These are phyloP conservation scores for Danio kyathit DNA, from an alignment of 2,797 vertebrate species.

Conservation along the genomic window DNA sequence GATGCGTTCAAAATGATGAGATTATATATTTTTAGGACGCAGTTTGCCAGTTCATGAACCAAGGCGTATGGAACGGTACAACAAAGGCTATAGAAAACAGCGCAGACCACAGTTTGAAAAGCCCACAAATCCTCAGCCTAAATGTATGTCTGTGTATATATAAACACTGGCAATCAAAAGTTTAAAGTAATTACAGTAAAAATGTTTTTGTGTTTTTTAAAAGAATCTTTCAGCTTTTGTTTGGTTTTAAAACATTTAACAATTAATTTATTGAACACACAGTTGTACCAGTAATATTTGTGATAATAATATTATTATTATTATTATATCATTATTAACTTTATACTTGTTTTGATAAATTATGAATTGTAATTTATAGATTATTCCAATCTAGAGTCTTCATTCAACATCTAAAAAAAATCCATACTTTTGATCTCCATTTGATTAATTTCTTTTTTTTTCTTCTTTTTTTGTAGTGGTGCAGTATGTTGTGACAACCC, in stretches of 20 bases:
- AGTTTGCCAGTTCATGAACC: neutral
- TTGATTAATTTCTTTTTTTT: neutral
- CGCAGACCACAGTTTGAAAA: neutral
- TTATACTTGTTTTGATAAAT: no score
- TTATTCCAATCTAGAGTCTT: no score
- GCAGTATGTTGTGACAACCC: slow-evolving; percentile 73
- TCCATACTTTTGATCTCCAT: neutral
- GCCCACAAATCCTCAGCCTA: neutral
- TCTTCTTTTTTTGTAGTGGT: slow-evolving; percentile 60
- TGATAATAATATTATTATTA: no score
- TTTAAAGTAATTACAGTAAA: no score
- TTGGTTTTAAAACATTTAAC: no score
- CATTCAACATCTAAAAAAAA: neutral
- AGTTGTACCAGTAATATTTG: no score
- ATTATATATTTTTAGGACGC: neutral
- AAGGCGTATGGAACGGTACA: neutral
- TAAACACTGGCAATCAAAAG: no score
- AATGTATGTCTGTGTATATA: slow-evolving; percentile 55
- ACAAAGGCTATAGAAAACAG: slow-evolving; percentile 1
- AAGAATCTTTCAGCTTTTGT: no score
- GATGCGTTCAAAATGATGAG: neutral
- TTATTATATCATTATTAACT: no score
- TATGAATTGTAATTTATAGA: no score
- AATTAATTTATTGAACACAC: no score
- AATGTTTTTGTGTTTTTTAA: no score